Percentiles rank a stretch among this genome's conserved stretches.
phyloP scores from a whole-genome alignment of 2,797 vertebrate species.

The Anniella stebbinsi region DNA sequence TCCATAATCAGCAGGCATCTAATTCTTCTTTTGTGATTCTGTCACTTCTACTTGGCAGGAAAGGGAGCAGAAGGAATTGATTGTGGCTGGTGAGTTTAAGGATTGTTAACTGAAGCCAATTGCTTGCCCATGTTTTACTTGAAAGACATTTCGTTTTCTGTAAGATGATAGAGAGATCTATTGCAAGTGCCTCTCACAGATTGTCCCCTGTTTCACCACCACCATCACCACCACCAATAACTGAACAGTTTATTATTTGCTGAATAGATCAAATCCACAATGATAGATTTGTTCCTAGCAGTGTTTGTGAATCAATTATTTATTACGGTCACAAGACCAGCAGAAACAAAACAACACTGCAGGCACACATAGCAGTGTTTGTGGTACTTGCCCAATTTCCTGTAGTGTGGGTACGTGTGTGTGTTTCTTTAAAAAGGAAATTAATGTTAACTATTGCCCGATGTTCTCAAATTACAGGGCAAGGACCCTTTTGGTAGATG shows the following conservation, averaged over 20 bases:
- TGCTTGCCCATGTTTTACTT: slow-evolving; percentile 5
- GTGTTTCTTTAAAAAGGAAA: background rate
- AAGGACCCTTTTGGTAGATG: too few species aligned
- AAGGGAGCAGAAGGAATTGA: background rate
- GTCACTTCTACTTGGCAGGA: background rate
- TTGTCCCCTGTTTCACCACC: slow-evolving; percentile 37
- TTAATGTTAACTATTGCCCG: background rate
- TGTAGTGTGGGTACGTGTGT: background rate
- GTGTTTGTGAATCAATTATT: too few species aligned
- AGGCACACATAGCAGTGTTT: too few species aligned
- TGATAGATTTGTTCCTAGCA: background rate
- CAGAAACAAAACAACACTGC: too few species aligned
- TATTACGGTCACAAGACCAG: too few species aligned
- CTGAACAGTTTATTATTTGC: slow-evolving; percentile 8
- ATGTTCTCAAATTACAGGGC: too few species aligned
- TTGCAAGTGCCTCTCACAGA: slow-evolving; percentile 45
- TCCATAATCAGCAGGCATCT: background rate
- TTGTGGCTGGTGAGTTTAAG: slow-evolving; percentile 12
- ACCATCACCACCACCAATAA: background rate
- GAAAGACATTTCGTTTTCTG: slow-evolving; percentile 46
- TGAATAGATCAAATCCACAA: background rate
- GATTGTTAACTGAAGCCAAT: background rate
- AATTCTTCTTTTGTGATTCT: slow-evolving; percentile 11
- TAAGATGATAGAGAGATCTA: background rate
- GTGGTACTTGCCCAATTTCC: slow-evolving; percentile 11